Evolutionary conservation across 2,797 vertebrate species (phyloP).

Genomic region (Tamandua tetradactyla): DNA sequence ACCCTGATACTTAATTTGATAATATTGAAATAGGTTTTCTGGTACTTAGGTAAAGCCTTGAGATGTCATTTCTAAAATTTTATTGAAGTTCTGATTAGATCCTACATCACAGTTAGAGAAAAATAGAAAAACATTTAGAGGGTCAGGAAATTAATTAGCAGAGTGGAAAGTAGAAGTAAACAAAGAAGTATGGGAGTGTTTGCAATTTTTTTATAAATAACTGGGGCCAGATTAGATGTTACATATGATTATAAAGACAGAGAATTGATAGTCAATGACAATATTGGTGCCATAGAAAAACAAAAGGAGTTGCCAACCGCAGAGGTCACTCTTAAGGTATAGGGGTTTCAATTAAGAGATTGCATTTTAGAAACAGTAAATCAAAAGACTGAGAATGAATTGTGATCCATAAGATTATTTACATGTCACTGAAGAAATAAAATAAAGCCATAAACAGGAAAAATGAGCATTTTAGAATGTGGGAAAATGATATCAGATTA

Average conservation of each 20-base stretch:
- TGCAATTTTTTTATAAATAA: neutral
- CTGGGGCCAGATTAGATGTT: neutral
- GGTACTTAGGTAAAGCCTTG: neutral
- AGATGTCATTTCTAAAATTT: slow-evolving; percentile 23
- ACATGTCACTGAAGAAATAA: neutral
- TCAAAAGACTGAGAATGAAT: neutral
- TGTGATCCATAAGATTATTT: neutral
- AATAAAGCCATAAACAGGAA: slow-evolving; percentile 6
- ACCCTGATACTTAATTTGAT: neutral
- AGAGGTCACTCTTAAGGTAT: neutral
- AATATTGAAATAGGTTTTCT: neutral
- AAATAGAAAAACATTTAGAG: neutral
- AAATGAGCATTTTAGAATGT: neutral
- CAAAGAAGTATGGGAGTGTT: neutral
- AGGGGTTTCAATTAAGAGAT: neutral
- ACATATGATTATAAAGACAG: neutral
- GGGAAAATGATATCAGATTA: neutral
- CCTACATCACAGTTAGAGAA: neutral
- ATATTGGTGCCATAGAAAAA: neutral
- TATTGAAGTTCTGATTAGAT: neutral
- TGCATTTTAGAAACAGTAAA: slow-evolving; percentile 6
- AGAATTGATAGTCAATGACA: neutral
- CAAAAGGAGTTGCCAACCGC: neutral
- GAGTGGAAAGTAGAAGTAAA: neutral
- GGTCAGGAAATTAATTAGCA: neutral